Evolutionary conservation across 1,140 invertebrate genomes (phyloP).

Genomic region (Drosophila punjabiensis): DNA sequence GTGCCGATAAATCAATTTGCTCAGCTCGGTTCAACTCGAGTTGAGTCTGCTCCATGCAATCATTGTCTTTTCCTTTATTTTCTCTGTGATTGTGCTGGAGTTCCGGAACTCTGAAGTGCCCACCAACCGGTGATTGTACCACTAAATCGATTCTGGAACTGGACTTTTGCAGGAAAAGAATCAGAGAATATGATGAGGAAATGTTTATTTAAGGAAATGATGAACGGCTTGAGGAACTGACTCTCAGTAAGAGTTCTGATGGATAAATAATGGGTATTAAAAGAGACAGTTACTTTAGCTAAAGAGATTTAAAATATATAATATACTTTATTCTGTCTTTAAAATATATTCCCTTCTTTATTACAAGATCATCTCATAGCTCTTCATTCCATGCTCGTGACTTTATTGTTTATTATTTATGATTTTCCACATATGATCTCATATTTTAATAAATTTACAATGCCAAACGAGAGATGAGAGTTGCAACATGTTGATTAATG

Average conservation of each 20-base stretch:
- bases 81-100: conserved; percentile 57
- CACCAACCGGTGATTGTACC: conserved; percentile 17
- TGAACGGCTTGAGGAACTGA: background rate
- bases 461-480: conserved; percentile 6
- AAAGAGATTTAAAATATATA: background rate
- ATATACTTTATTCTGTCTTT: background rate
- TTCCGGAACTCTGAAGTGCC: conserved; percentile 27
- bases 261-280: conserved; percentile 6
- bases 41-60: background rate
- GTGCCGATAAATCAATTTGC: conserved; percentile 80
- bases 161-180: conserved; percentile 15
- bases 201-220: conserved; percentile 6
- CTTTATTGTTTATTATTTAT: background rate
- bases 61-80: conserved; percentile 44
- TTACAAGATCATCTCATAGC: background rate
- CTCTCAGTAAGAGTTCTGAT: background rate
- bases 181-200: conserved; percentile 6
- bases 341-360: background rate
- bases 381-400: background rate
- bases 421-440: background rate
- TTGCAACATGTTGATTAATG: conserved; percentile 30
- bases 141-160: conserved; percentile 34
- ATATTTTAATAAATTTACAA: conserved; percentile 3
- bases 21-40: conserved; percentile 17
- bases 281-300: background rate